Percentiles rank a stretch among this genome's conserved stretches.
These are phyloP conservation scores for Pardosa pseudoannulata DNA, from an alignment of 2,888 invertebrate genomes.

Conservation along the genomic window DNA sequence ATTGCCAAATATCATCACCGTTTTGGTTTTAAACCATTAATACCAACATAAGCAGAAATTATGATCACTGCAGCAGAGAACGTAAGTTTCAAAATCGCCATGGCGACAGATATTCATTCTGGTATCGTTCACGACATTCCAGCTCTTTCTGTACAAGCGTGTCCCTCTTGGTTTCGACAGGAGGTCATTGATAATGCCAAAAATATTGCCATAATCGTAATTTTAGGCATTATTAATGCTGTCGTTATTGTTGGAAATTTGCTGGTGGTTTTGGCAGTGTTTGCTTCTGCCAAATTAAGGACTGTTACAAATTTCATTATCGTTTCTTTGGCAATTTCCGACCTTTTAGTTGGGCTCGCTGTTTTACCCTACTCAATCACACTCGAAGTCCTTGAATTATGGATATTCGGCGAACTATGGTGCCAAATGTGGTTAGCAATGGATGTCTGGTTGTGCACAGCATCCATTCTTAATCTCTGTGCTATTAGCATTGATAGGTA, in stretches of 20 bases:
- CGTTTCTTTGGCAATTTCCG: constrained; percentile 96
- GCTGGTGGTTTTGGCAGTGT: constrained; percentile 93
- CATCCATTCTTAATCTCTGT: constrained; percentile 94
- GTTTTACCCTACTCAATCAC: constrained; percentile 97
- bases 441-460: constrained; percentile 99
- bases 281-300: constrained; percentile 91
- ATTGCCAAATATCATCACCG: constrained; percentile 1
- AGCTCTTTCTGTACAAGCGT: background rate
- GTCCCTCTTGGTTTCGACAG: constrained; percentile 56
- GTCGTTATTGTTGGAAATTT: constrained; percentile 94
- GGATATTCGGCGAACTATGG: constrained; percentile 98
- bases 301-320: constrained; percentile 98
- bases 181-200: constrained; percentile 72
- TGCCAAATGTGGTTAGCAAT: constrained; percentile 97
- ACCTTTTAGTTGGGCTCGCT: constrained; percentile 94
- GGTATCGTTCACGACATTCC: constrained; percentile 30
- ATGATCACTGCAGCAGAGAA: constrained; percentile 16
- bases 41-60: background rate
- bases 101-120: constrained; percentile 27
- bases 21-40: background rate
- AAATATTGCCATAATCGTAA: constrained; percentile 71
- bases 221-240: constrained; percentile 84
- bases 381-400: constrained; percentile 90
- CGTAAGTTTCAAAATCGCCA: constrained; percentile 11
- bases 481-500: constrained; percentile 91